A percentile compares a stretch with the other conserved stretches of the same genome.
Evolutionary conservation across 2,888 invertebrate genomes (phyloP).

Genomic region (Andrena camellia): DNA sequence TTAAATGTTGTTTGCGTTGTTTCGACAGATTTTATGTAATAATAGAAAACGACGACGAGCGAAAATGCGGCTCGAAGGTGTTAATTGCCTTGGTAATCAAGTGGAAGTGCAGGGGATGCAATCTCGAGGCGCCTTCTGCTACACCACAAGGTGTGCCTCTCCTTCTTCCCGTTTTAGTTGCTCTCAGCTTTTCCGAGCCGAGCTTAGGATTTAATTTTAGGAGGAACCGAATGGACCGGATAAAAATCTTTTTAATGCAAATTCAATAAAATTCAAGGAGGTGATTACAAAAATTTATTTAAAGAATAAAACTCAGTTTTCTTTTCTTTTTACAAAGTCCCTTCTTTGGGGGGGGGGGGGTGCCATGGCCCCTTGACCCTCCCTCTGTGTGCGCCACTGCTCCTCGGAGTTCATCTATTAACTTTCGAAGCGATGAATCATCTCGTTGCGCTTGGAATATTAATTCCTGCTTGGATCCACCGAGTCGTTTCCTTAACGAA

Average conservation of each 20-base stretch:
- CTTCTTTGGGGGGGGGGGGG: no score
- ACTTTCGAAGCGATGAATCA: not conserved
- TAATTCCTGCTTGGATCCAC: not conserved
- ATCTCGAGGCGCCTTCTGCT: not conserved
- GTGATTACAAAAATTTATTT: no score
- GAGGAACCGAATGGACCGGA: no score
- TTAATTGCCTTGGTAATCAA: not conserved
- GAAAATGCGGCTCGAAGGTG: not conserved
- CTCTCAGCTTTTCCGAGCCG: no score
- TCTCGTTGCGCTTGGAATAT: not conserved
- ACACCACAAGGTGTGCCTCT: no score
- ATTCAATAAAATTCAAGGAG: no score
- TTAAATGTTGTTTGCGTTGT: not conserved
- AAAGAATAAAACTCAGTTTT: no score
- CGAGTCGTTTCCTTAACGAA: not conserved
- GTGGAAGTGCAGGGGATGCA: not conserved
- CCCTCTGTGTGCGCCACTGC: not conserved
- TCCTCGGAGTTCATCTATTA: not conserved
- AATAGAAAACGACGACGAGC: not conserved
- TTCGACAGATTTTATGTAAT: not conserved
- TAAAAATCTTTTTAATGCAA: no score
- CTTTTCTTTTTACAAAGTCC: no score
- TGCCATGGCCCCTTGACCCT: not conserved
- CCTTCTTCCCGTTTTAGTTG: no score
- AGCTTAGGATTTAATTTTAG: no score